Conservation (phyloP, 2,888 invertebrate genomes). For the Metopia argyrocephala region DNA sequence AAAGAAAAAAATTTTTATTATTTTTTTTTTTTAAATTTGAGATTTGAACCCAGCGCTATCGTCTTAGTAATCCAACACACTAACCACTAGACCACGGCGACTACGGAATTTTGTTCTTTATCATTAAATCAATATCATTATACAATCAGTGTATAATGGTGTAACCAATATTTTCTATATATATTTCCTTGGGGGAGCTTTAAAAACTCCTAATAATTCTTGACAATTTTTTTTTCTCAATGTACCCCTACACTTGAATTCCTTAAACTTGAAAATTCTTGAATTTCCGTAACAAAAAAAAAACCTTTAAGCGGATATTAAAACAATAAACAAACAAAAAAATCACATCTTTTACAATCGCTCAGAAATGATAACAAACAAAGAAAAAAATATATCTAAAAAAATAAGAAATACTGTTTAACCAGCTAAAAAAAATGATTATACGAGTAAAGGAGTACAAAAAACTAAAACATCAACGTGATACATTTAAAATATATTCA, state of each 20-base stretch:
- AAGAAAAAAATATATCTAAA: not conserved
- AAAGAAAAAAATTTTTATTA: too few species aligned
- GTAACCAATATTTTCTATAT: not conserved
- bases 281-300: conserved; percentile 35
- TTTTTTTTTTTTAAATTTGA: too few species aligned
- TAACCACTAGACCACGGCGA: too few species aligned
- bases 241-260: conserved; percentile 7
- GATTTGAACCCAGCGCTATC: too few species aligned
- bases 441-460: not conserved
- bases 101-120: too few species aligned
- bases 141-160: too few species aligned
- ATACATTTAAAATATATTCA: conserved; percentile 59
- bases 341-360: too few species aligned
- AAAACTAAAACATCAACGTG: conserved; percentile 36
- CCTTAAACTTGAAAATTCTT: conserved; percentile 20
- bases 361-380: too few species aligned
- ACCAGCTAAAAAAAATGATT: not conserved
- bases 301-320: conserved; percentile 49
- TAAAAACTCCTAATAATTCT: not conserved
- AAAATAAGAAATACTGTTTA: not conserved
- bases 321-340: too few species aligned
- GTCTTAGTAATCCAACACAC: too few species aligned
- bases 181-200: not conserved
- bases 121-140: too few species aligned
- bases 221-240: too few species aligned